Base-by-base conservation (phyloP, 2,113 vertebrate genomes). In the Nothobranchius kuhntae region DNA sequence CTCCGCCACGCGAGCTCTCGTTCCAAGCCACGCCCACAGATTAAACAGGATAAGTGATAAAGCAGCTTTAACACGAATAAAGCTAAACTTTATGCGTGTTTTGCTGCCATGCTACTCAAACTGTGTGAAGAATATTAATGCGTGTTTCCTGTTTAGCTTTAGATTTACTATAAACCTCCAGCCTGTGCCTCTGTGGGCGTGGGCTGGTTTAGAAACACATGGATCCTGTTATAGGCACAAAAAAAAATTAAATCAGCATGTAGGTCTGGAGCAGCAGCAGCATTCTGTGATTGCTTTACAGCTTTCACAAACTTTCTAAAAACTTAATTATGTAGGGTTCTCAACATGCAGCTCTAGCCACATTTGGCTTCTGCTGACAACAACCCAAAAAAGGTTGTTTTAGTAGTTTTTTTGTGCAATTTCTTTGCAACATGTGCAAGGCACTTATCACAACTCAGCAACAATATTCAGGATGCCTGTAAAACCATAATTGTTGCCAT, bases 1-100 rank as follows among this genome's bases (percentile, higher is more conserved):
- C 72, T 77, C 35, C 50, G 61, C 77, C 85, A 89, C 84, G 86
- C 85, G 89, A 82, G 70, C 67, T 64, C 68, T 68, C 50, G 21
- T 68, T 65, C 73, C 72, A 80, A 80, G 50, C 72, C 80, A 65
- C 89, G 3, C 87, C 86, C 78, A 76, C 80, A n/a, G 55, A 10
- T 7, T 15, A 55, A 42, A 6, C 50, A 36, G 24, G 47, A 60
- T 30, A 40, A 21, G 65, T 21, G 48, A 13, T 40, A 35, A 53
- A 53, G 2, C 5, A 0, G 30, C 11, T 21, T 38, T 12, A 2
- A 17, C 14, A 35, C 48, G 40, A 2, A 61, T 24, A 9, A 44
- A 52, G 36, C 0, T 21, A 11, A 45, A 11, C n/a, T 53, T 6
- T 51, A 51, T 12, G 44, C 3, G 11, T 10, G 3, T 45, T 45